phyloP scores from a whole-genome alignment of 2,113 vertebrate species.

The Myotis davidii region DNA sequence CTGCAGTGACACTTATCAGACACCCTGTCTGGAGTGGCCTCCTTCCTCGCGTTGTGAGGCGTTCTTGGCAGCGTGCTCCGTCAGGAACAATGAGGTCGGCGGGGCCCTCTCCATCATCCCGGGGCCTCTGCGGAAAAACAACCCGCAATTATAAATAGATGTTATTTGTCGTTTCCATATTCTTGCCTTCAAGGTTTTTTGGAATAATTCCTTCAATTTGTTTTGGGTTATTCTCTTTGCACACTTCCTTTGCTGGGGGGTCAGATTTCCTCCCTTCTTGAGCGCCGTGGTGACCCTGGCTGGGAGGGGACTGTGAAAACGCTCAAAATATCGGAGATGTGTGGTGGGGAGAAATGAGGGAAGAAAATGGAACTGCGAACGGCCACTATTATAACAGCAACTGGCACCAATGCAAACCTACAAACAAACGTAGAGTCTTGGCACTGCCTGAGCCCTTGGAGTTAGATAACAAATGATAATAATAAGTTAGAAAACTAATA shows the following conservation, averaged over 20 bases:
- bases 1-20: constrained; percentile 26
- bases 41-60: constrained; percentile 36
- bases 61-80: constrained; percentile 64
- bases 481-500: not conserved
- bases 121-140: constrained; percentile 67
- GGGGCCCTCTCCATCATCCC: constrained; percentile 3
- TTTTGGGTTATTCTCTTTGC: constrained; percentile 74
- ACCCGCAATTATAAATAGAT: constrained; percentile 79
- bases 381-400: not conserved
- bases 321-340: constrained; percentile 41
- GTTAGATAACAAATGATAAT: not conserved
- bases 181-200: constrained; percentile 80
- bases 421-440: not conserved
- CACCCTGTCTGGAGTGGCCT: not conserved
- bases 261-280: constrained; percentile 78
- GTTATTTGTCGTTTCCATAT: constrained; percentile 77
- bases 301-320: constrained; percentile 60
- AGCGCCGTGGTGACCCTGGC: constrained; percentile 62
- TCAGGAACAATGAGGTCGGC: constrained; percentile 55
- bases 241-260: constrained; percentile 62
- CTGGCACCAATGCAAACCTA: not conserved
- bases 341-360: constrained; percentile 40
- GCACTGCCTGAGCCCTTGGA: not conserved
- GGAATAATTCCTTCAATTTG: constrained; percentile 72
- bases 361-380: not conserved